Conservation (phyloP, 2,888 invertebrate genomes). For the Rhodophaea formosa region DNA sequence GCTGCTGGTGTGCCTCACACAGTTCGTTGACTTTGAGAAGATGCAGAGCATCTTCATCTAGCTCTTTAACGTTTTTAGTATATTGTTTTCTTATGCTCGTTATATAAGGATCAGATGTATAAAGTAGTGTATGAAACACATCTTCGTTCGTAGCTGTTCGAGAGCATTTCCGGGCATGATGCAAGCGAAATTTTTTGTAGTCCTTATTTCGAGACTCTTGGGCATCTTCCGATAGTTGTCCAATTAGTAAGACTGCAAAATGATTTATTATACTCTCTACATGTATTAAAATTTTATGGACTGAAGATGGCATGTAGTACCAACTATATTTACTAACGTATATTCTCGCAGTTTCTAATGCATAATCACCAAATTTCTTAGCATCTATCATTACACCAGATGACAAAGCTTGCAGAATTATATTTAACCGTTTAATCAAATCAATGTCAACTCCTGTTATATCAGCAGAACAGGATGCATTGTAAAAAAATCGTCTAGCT, state of each 20-base stretch:
- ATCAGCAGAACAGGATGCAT: conserved; percentile 14
- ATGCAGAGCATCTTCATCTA: no score
- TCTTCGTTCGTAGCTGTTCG: no score
- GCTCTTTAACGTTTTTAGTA: no score
- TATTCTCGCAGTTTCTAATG: conserved; percentile 14
- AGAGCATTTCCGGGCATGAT: no score
- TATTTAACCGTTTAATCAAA: conserved; percentile 18
- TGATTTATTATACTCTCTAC: background rate
- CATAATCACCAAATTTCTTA: conserved; percentile 20
- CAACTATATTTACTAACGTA: conserved; percentile 6
- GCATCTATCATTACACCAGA: conserved; percentile 13
- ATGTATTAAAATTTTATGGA: no score
- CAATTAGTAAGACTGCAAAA: background rate
- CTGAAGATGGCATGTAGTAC: conserved; percentile 17
- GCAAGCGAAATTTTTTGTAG: no score
- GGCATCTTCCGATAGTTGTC: background rate
- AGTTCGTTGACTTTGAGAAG: no score
- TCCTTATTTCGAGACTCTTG: background rate
- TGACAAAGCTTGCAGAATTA: conserved; percentile 18
- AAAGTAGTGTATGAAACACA: no score
- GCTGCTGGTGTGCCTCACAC: no score
- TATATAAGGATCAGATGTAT: no score
- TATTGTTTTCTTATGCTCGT: no score
- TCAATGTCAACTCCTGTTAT: conserved; percentile 17
- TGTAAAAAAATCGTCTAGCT: conserved; percentile 14